A percentile compares a stretch with the other conserved stretches of the same genome.
phyloP scores from a whole-genome alignment of 2,113 vertebrate species.

The Polyodon spathula region DNA sequence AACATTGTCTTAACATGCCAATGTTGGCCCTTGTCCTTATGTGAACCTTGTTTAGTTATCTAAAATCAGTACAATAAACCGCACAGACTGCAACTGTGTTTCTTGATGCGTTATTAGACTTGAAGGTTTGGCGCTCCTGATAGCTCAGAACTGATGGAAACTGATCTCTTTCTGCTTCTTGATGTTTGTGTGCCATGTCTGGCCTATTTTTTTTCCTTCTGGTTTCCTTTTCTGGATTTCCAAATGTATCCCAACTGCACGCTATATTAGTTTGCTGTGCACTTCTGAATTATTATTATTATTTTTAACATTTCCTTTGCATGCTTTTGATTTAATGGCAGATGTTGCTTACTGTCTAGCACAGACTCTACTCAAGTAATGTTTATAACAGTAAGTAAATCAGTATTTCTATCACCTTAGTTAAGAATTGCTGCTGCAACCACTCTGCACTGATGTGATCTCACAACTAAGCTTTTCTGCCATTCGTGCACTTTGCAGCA shows the following conservation, averaged over 20 bases:
- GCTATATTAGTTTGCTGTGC: slow-evolving; percentile 22
- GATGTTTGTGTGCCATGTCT: slow-evolving; percentile 11
- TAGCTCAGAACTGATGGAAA: slow-evolving; percentile 45
- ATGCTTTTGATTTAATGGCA: too few relatives aligned
- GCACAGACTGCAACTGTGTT: slow-evolving; percentile 19
- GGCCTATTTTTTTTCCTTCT: slow-evolving; percentile 7
- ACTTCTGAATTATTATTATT: too few relatives aligned
- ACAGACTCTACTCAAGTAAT: too few relatives aligned
- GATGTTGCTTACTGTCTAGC: too few relatives aligned
- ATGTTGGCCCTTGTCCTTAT: background rate
- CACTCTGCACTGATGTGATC: too few relatives aligned
- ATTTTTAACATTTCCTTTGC: slow-evolving; percentile 8
- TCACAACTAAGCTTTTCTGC: too few relatives aligned
- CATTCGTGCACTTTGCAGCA: too few relatives aligned
- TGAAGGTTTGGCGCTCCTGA: slow-evolving; percentile 25
- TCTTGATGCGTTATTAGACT: slow-evolving; percentile 19
- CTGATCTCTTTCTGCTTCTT: slow-evolving; percentile 18
- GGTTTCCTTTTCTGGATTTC: background rate
- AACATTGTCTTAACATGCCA: background rate
- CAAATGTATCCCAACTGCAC: slow-evolving; percentile 30
- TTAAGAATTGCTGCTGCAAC: too few relatives aligned
- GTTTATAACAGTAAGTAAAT: too few relatives aligned
- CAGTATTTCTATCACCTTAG: too few relatives aligned
- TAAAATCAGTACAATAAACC: slow-evolving; percentile 19
- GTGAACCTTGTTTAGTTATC: slow-evolving; percentile 20